phyloP scores from a whole-genome alignment of 2,888 invertebrate species.

The Congeria kusceri region DNA sequence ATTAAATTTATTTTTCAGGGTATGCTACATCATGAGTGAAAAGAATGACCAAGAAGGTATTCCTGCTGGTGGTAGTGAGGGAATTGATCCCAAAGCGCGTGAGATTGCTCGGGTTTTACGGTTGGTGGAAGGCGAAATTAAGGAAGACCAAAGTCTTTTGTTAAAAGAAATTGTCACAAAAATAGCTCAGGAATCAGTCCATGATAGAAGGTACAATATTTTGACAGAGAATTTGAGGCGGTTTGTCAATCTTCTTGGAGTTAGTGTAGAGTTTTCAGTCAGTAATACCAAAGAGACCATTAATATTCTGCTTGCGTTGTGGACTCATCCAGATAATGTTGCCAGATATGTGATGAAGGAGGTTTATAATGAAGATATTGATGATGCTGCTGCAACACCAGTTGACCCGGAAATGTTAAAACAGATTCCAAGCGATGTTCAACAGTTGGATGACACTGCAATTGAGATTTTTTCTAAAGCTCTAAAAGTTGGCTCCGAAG shows the following conservation, averaged over 20 bases:
- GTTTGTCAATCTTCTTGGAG: conserved; percentile 13
- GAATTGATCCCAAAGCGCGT: too few species aligned
- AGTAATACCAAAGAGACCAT: conserved; percentile 15
- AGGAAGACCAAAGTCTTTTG: too few species aligned
- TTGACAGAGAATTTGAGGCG: conserved; percentile 12
- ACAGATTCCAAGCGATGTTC: conserved; percentile 1
- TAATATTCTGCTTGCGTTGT: conserved; percentile 20
- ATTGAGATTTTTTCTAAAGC: conserved; percentile 22
- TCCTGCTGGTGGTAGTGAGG: too few species aligned
- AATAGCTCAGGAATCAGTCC: background rate
- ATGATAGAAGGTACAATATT: background rate
- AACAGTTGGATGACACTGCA: conserved; percentile 14
- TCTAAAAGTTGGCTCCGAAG: conserved; percentile 22
- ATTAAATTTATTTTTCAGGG: too few species aligned
- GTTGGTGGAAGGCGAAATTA: too few species aligned
- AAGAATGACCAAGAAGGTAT: too few species aligned
- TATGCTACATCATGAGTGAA: too few species aligned
- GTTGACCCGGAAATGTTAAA: background rate
- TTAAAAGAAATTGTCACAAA: too few species aligned
- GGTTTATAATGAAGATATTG: background rate
- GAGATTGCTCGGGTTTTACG: too few species aligned
- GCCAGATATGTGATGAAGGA: conserved; percentile 3
- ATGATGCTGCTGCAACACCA: background rate
- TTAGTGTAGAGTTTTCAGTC: conserved; percentile 15
- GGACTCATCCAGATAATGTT: conserved; percentile 21